A percentile compares a stretch with the other conserved stretches of the same genome.
phyloP scores from a whole-genome alignment of 2,888 invertebrate genomes.

The Neoitamus cyanurus region DNA sequence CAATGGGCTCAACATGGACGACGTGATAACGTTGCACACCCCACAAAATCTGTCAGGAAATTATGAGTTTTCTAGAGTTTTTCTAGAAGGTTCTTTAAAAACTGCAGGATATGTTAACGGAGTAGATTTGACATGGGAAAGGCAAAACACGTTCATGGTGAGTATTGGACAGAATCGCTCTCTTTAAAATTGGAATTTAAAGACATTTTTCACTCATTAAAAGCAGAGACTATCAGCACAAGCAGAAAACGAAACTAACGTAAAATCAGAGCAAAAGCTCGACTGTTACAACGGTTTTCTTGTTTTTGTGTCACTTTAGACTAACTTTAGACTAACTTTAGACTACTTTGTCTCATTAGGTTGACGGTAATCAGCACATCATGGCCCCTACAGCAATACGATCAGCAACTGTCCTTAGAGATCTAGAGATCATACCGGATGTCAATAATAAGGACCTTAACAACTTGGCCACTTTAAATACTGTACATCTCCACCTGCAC shows the following conservation, averaged over 20 bases:
- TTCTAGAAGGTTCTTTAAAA: constrained; percentile 57
- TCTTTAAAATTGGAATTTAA: neutral
- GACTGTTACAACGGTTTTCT: too few relatives aligned
- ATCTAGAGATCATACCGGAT: constrained; percentile 58
- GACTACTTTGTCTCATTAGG: constrained; percentile 54
- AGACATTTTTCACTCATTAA: too few relatives aligned
- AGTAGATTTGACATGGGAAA: constrained; percentile 65
- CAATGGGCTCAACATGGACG: constrained; percentile 67
- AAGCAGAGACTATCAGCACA: too few relatives aligned
- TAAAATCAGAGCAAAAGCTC: too few relatives aligned
- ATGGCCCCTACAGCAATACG: constrained; percentile 64
- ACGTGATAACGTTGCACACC: constrained; percentile 67
- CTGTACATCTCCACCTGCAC: constrained; percentile 57
- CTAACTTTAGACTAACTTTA: neutral
- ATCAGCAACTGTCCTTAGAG: constrained; percentile 61
- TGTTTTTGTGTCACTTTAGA: too few relatives aligned
- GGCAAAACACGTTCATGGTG: constrained; percentile 69
- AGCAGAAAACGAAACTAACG: too few relatives aligned
- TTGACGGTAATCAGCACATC: constrained; percentile 63
- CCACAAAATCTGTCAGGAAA: constrained; percentile 65
- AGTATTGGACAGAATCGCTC: constrained; percentile 51
- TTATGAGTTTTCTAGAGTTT: constrained; percentile 63
- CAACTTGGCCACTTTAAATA: constrained; percentile 62
- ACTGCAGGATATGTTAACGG: constrained; percentile 65
- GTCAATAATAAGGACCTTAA: constrained; percentile 65